Base-by-base conservation (phyloP, 2,888 invertebrate genomes). In the Amblyteles armatorius region DNA sequence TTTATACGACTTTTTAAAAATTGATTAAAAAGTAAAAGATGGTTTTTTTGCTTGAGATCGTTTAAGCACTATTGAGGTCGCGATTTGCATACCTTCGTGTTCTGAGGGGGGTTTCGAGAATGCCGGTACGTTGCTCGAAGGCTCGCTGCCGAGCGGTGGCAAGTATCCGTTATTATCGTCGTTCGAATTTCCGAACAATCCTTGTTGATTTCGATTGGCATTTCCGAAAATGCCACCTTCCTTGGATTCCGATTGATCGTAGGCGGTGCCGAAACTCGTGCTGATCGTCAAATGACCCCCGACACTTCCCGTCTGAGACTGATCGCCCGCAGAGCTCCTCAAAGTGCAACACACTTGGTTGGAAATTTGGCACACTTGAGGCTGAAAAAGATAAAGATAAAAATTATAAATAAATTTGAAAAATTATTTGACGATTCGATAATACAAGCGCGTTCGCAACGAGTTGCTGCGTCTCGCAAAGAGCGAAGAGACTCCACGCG, bases 271-370 rank as follows among this genome's bases (percentile, higher is more conserved):
- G 57, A 83, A 83, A 29, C 40, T 80, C 11, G 80, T 83, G 5
- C 44, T 22, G 69, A 76, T 52, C 3, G 74, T 80, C 19, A 69
- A 68, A 16, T 77, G 79, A 22, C 57, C 78, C 4, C 26, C 52
- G 5, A 19, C 33, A 13, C 44, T 84, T 50, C 88, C 85, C 2
- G 77, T 71, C 26, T 76, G 2, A 3, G 69, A 71, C 68, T 88
- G 86, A 60, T 83, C 86, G 29, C n/a, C 52, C 1, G 60, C 55
- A 5, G 69, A 33, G 22, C 48, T 71, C 71, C 82, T 84, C n/a
- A 91, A 73, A 19, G 86, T 89, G 79, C 92, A 93, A 82, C 92
- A 93, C 7, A 89, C 89, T 85, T 92, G 90, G 26, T 78, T 73
- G 16, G 87, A 84, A 2, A 86, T 73, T 22, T 91, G 85, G 83